Base-by-base conservation (phyloP, 2,888 invertebrate genomes). In the Drosophila hamatofila region DNA sequence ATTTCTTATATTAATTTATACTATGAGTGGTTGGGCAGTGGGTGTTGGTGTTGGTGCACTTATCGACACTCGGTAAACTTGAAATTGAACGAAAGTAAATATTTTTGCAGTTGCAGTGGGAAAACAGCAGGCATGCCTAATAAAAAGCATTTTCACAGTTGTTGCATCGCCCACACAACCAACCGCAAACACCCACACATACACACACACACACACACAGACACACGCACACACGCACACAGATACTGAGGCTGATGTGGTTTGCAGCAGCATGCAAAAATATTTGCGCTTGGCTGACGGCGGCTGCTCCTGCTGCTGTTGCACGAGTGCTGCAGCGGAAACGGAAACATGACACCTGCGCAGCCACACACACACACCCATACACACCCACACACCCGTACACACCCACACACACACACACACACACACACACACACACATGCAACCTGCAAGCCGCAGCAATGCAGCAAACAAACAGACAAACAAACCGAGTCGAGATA, bases 301-400 rank as follows among this genome's bases (percentile, higher is more conserved):
- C 54, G 60, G 66, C 58, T 57, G 62, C 46, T 56, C 66, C 21
- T 61, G 70, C 39, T 54, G 67, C 35, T 14, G 64, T 37, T 59
- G 77, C 69, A 69, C 37, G 65, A 51, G 58, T 66, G 75, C 64
- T 72, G 78, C 89, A 78, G 71, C 89, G 83, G 83, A 83, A 89
- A 69, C 89, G 87, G 87, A 83, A 88, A 83, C 87, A 86, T 80
- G 89, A 88, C 83, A 83, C 83, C 83, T 88, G 87, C 81, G 57
- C 81, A 59, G 52, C 68, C 44, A 44, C 44, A 44, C 44, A 44
- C 44, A 59, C 64, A 56, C 64, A 35, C 55, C 27, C 23, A 46
- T 56, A 49, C 41, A 64, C 56, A 54, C 0, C 2, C 27, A 46
- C 48, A 41, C 37, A 52, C 41, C 51, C 35, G 60, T 18, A 56